Base-by-base conservation (phyloP, 2,888 invertebrate species). In the Leucophora obtusa region DNA sequence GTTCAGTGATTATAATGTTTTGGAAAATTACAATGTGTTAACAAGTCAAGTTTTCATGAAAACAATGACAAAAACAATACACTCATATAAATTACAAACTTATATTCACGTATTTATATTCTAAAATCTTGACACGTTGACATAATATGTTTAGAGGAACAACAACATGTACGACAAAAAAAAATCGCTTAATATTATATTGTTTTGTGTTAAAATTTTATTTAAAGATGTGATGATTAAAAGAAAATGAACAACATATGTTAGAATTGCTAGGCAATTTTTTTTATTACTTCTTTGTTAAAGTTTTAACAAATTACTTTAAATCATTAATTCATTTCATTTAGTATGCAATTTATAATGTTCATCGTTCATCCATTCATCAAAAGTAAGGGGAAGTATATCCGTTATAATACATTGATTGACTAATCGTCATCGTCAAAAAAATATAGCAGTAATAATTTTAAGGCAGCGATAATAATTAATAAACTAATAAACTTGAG, bases 1-100 rank as follows among this genome's bases (percentile, higher is more conserved):
- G 84, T 84, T 86, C 86, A 87, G 35, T 87, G 87, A 85, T 83
- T 87, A 83, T 82, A 10, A 47, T 47, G 81, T 83, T 81, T 84
- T 83, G 66, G 76, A 78, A 85, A 85, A 87, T 87, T 85, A 87
- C 83, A 85, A 87, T 84, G 88, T 88, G 88, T 87, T 88, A 88
- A 88, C 88, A 87, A 86, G 86, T 66, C 73, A 81, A 71, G 60
- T 74, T 73, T 70, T 65, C 35, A 50, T 60, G 63, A 69, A 63
- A 28, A 53, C 80, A 70, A 54, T 58, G 60, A 65, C 69, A 60
- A 47, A 60, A 66, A 35, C 47, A 77, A 72, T 17, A 50, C 60
- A 33, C 14, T n/a, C 14, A 58, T 4, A 56, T 28, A 56, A 24
- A 21, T 56, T 62, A 35, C 17, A 51, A 14, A n/a, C 63, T 66